These are phyloP conservation scores for Polypterus bichir DNA, from an alignment of 2,113 vertebrate species.

Conservation along the genomic window DNA sequence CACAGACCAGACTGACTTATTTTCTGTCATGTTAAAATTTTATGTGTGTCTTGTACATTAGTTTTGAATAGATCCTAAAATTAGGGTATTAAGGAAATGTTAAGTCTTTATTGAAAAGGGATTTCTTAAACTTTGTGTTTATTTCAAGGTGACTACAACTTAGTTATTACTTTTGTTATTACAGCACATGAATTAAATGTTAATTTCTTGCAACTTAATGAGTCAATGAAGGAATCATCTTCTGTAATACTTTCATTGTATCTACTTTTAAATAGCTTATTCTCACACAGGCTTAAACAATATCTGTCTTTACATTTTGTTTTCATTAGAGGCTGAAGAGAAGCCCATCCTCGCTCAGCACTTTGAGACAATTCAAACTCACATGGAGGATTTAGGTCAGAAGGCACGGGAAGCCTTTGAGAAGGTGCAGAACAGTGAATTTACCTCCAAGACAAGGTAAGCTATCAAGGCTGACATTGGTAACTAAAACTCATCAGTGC, in stretches of 20 bases:
- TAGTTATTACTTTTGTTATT: neutral
- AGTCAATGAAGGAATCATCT: too few relatives aligned
- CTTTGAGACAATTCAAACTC: slow-evolving; percentile 9
- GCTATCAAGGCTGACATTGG: fast-evolving
- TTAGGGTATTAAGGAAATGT: neutral
- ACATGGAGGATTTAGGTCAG: slow-evolving; percentile 11
- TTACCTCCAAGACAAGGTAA: slow-evolving; percentile 26
- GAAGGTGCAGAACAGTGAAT: slow-evolving; percentile 9
- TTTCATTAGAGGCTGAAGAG: slow-evolving; percentile 39
- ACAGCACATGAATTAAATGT: too few relatives aligned
- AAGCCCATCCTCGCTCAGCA: slow-evolving; percentile 11
- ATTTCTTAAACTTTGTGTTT: neutral
- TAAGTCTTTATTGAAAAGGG: neutral
- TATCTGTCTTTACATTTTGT: neutral
- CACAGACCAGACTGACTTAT: too few relatives aligned
- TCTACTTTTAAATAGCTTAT: neutral
- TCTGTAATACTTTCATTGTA: neutral
- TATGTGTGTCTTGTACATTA: too few relatives aligned
- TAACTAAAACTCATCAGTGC: neutral
- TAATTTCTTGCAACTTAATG: neutral
- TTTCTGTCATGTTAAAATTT: too few relatives aligned
- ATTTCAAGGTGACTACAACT: neutral
- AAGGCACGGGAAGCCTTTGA: slow-evolving; percentile 9
- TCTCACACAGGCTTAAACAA: neutral
- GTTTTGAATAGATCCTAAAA: neutral